phyloP scores from a whole-genome alignment of 2,888 invertebrate genomes.

The Callosobruchus maculatus region DNA sequence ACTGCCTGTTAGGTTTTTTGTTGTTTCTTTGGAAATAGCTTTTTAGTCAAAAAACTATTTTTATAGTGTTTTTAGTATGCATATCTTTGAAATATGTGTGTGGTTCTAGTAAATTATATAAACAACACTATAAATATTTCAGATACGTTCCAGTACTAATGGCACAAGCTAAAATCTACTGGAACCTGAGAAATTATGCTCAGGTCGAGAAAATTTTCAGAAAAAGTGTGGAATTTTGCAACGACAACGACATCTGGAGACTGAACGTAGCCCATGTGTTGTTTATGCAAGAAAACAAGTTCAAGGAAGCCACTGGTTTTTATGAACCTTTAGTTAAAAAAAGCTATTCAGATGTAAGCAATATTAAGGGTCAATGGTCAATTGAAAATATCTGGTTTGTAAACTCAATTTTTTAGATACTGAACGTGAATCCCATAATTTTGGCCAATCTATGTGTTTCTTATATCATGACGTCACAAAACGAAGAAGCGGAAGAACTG shows the following conservation, averaged over 20 bases:
- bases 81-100: too few species aligned
- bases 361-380: not conserved
- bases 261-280: constrained; percentile 97
- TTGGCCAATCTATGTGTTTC: constrained; percentile 97
- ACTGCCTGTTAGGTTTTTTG: too few species aligned
- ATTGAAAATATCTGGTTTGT: not conserved
- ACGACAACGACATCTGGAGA: constrained; percentile 95
- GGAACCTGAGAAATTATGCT: constrained; percentile 93
- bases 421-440: constrained; percentile 95
- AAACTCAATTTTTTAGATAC: constrained; percentile 56
- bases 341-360: constrained; percentile 79
- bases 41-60: too few species aligned
- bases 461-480: constrained; percentile 98
- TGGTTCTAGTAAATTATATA: too few species aligned
- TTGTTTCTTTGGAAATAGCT: too few species aligned
- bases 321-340: constrained; percentile 97
- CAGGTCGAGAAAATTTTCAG: constrained; percentile 96
- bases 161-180: constrained; percentile 98
- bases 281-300: constrained; percentile 99
- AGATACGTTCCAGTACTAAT: constrained; percentile 96
- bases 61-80: too few species aligned
- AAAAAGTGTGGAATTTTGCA: constrained; percentile 96
- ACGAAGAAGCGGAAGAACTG: constrained; percentile 96
- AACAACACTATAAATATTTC: constrained; percentile 7
- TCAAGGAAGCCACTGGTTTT: constrained; percentile 95